A percentile compares a stretch with the other conserved stretches of the same genome.
phyloP scores from a whole-genome alignment of 37 sponge, comb jelly and placozoan genomes.

The Cliona cf. orientalis region DNA sequence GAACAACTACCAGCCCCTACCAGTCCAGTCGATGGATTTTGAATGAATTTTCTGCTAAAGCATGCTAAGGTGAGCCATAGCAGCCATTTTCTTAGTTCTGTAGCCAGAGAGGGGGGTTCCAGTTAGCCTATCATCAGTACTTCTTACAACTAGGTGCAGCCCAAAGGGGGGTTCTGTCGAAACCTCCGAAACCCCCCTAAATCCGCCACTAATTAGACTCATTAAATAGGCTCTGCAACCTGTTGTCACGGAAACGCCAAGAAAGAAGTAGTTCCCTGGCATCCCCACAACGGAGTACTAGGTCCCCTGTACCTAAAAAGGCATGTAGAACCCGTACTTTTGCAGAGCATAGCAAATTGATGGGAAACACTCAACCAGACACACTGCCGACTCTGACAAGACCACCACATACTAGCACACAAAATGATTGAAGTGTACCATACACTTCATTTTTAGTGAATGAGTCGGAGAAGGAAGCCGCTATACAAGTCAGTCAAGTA shows the following conservation, averaged over 20 bases:
- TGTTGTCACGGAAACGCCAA: not conserved
- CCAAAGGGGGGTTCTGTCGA: no score
- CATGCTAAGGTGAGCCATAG: no score
- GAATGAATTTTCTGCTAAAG: no score
- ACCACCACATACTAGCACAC: not conserved
- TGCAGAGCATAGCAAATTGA: not conserved
- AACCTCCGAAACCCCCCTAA: no score
- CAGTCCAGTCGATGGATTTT: no score
- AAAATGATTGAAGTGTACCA: not conserved
- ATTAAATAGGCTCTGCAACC: not conserved
- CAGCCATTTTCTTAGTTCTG: no score
- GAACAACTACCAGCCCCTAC: no score
- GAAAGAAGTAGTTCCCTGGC: not conserved
- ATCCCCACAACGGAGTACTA: not conserved
- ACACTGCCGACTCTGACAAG: not conserved
- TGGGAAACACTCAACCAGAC: no score
- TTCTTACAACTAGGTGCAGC: no score
- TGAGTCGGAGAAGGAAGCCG: not conserved
- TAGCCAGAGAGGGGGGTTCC: no score
- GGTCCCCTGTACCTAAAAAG: not conserved
- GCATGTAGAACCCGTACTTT: not conserved
- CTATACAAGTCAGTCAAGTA: not conserved
- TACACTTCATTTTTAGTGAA: not conserved
- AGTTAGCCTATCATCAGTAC: no score
- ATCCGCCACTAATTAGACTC: no score